phyloP scores from a whole-genome alignment of 2,888 invertebrate species.

The Apamea crenata region DNA sequence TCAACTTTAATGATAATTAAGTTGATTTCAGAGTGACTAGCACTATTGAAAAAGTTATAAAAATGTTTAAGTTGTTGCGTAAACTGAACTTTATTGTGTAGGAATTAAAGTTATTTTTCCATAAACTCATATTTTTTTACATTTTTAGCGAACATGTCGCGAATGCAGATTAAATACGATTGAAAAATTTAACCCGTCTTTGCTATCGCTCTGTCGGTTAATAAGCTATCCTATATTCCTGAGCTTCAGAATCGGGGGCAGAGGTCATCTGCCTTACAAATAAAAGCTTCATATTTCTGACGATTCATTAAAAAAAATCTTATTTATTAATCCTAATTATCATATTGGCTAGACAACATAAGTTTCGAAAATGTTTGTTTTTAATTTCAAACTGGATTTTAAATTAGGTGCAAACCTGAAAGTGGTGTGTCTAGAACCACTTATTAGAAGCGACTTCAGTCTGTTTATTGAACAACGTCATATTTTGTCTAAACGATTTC shows the following conservation, averaged over 20 bases:
- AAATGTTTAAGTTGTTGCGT: too few relatives aligned
- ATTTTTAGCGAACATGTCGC: too few relatives aligned
- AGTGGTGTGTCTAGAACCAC: not conserved
- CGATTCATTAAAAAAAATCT: not conserved
- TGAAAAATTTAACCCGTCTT: too few relatives aligned
- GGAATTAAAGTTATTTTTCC: too few relatives aligned
- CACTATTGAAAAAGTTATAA: too few relatives aligned
- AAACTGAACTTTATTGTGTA: too few relatives aligned
- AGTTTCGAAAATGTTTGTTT: not conserved
- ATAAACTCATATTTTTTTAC: too few relatives aligned
- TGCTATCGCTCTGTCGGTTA: too few relatives aligned
- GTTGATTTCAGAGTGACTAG: too few relatives aligned
- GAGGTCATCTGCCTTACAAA: not conserved
- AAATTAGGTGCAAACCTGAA: not conserved
- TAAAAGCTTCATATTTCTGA: not conserved
- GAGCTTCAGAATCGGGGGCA: not conserved
- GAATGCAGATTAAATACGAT: too few relatives aligned
- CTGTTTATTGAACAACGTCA: not conserved
- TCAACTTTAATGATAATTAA: too few relatives aligned
- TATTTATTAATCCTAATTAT: not conserved
- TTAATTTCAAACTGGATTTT: not conserved
- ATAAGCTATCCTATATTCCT: too few relatives aligned
- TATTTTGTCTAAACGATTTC: not conserved
- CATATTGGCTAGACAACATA: not conserved
- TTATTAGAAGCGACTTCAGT: not conserved